Evolutionary conservation across 2,888 invertebrate genomes (phyloP).

Genomic region (Alsophila aescularia): DNA sequence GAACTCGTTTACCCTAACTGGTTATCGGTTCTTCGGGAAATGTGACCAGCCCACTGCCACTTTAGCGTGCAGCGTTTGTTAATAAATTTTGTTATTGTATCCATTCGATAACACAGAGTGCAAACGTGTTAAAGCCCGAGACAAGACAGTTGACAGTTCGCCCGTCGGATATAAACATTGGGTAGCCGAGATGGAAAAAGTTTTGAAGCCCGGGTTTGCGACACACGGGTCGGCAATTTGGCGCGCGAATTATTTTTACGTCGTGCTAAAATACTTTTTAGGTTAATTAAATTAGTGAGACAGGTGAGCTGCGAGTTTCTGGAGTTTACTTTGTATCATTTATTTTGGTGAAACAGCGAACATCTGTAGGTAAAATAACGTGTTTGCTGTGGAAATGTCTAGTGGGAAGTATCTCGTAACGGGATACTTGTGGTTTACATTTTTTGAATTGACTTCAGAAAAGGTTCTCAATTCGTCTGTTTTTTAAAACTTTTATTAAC

Average conservation of each 20-base stretch:
- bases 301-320: neutral
- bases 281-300: neutral
- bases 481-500: no score
- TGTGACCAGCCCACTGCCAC: no score
- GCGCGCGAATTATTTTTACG: neutral
- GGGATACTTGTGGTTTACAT: no score
- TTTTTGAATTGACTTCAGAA: no score
- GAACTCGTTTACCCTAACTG: no score
- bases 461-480: no score
- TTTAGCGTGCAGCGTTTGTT: neutral
- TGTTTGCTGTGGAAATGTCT: no score
- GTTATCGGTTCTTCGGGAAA: no score
- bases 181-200: slow-evolving; percentile 11
- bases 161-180: slow-evolving; percentile 7
- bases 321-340: neutral
- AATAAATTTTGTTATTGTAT: neutral
- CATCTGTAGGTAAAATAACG: no score
- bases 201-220: slow-evolving; percentile 13
- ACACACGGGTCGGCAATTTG: slow-evolving; percentile 8
- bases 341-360: neutral
- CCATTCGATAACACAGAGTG: neutral
- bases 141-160: slow-evolving; percentile 15
- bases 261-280: neutral
- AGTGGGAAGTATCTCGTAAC: no score
- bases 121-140: slow-evolving; percentile 1